phyloP scores from a whole-genome alignment of 2,797 vertebrate genomes.

The Neoniphon sammara region DNA sequence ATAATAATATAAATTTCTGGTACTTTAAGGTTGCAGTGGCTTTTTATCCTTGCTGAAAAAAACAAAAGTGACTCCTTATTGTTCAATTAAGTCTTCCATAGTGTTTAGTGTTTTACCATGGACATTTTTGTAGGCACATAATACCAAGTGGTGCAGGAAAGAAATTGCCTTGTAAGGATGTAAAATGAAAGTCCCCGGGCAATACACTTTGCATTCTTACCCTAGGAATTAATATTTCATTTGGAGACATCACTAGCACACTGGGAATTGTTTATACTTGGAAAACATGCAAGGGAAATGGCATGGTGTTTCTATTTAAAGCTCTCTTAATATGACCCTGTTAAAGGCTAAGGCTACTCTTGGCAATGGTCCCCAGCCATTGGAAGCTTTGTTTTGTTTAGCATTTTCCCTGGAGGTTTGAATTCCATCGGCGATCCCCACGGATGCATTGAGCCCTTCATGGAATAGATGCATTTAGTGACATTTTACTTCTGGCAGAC shows the following conservation, averaged over 20 bases:
- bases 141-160: slow-evolving; percentile 47
- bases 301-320: slow-evolving; percentile 72
- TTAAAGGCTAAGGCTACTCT: slow-evolving; percentile 58
- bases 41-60: slow-evolving; percentile 1
- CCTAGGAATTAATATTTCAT: slow-evolving; percentile 77
- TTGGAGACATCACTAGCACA: slow-evolving; percentile 63
- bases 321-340: slow-evolving; percentile 75
- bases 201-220: slow-evolving; percentile 65
- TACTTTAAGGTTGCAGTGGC: background rate
- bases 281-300: slow-evolving; percentile 75
- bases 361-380: slow-evolving; percentile 59
- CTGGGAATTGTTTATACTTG: slow-evolving; percentile 67
- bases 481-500: slow-evolving; percentile 19
- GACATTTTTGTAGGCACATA: slow-evolving; percentile 41
- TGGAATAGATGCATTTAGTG: slow-evolving; percentile 41
- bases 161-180: slow-evolving; percentile 61
- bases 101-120: slow-evolving; percentile 2
- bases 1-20: background rate
- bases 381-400: slow-evolving; percentile 46
- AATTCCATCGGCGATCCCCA: slow-evolving; percentile 50
- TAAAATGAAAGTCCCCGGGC: slow-evolving; percentile 71
- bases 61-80: background rate
- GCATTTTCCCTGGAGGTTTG: slow-evolving; percentile 47
- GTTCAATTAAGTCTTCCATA: slow-evolving; percentile 8
- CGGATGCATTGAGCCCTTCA: slow-evolving; percentile 39